Evolutionary conservation across 2,113 vertebrate genomes (phyloP), one percentile per base, ranked within the genome.

Genomic region (Bubalus kerabau): DNA sequence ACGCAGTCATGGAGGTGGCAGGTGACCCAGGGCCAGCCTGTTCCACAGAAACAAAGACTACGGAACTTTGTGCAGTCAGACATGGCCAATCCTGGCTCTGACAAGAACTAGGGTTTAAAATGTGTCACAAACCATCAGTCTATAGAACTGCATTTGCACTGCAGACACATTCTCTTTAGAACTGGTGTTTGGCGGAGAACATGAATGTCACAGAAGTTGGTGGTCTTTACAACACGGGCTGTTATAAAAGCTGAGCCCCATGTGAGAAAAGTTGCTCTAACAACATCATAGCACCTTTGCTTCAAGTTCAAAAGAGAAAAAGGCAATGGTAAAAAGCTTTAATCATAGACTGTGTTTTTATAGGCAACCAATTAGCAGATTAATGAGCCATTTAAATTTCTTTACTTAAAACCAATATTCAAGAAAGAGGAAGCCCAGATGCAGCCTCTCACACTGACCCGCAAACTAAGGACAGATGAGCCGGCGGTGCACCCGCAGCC

Each of bases 391-490:
- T 96, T 98, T 98, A 97, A 98, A 94, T 11, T 46, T 93, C 74
- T 97, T 96, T 97, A 98, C 97, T 98, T 98, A 96, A 98, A 99
- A 98, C 87, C 98, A 98, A 98, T 96, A 98, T 74, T 98, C 94
- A 97, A 97, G 82, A 96, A 97, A 98, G 97, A 96, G 92, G 92
- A 98, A 96, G 36, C 94, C 97, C 43, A 97, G 95, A 97, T 2
- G 90, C 85, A 96, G 97, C 96, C 95, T 96, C 94, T 98, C 97
- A 85, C 40, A 88, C 84, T 90, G 92, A 98, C 85, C 98, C 98
- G 98, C 93, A 80, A 95, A 96, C 91, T 54, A 93, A 97, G 82
- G 98, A 98, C 97, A 98, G 96, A 98, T 97, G 98, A 97, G 97
- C 96, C 96, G 88, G 85, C 94, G 97, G 93, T 98, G 98, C 97